These are phyloP conservation scores for Apis cerana DNA, from an alignment of 1,140 invertebrate species.

Conservation along the genomic window DNA sequence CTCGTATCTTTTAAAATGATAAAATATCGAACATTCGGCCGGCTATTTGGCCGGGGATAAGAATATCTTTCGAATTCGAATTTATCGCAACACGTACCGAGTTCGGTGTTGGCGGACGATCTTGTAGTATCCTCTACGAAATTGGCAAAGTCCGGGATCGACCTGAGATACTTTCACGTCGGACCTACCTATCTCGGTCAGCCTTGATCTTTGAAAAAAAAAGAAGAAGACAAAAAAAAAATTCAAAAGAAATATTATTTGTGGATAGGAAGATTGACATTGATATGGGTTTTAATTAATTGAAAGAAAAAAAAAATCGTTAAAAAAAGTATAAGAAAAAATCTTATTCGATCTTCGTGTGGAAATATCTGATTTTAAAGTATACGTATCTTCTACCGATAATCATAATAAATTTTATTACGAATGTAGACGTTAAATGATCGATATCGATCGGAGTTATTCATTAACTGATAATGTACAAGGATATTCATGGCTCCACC, in stretches of 20 bases:
- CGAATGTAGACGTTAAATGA: background rate
- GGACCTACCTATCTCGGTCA: conserved; percentile 77
- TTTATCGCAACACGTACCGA: conserved; percentile 49
- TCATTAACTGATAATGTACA: conserved; percentile 15
- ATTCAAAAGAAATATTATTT: background rate
- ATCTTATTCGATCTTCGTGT: background rate
- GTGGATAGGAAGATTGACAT: too few relatives aligned
- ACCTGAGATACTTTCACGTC: conserved; percentile 78
- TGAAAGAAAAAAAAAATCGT: too few relatives aligned
- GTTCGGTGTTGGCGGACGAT: conserved; percentile 45
- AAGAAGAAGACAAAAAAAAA: background rate
- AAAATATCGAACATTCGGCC: background rate
- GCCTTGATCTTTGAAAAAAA: conserved; percentile 67
- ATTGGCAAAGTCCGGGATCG: conserved; percentile 69
- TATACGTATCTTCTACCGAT: background rate
- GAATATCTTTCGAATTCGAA: background rate
- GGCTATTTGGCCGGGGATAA: background rate
- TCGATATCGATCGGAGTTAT: conserved; percentile 9
- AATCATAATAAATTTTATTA: background rate
- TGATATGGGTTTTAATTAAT: too few relatives aligned
- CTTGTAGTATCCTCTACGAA: conserved; percentile 24
- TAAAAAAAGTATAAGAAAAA: too few relatives aligned
- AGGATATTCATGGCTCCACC: background rate
- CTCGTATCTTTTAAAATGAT: background rate
- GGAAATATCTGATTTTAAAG: too few relatives aligned